Evolutionary conservation across 2,113 vertebrate genomes (phyloP).

Genomic region (Mesocricetus auratus): DNA sequence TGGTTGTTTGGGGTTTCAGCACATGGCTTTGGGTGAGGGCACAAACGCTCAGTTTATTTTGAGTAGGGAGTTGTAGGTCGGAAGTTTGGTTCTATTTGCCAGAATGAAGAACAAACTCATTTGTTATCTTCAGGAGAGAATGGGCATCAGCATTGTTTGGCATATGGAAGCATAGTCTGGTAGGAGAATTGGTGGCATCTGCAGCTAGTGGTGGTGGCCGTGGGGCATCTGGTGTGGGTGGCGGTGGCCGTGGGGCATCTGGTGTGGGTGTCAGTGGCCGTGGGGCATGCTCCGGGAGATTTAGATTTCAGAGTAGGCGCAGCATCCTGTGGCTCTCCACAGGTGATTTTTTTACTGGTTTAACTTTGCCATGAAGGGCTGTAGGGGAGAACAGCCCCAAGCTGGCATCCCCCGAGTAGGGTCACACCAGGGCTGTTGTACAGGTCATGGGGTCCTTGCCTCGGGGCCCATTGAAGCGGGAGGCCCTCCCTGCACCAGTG

Average conservation of each 20-base stretch:
- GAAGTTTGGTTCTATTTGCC: neutral
- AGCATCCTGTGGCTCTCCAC: fast-evolving
- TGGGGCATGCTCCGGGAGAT: neutral
- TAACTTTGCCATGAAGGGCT: neutral
- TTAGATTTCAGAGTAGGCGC: neutral
- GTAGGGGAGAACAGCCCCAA: neutral
- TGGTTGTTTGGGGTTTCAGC: neutral
- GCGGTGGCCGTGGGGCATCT: too few species aligned
- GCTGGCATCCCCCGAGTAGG: neutral
- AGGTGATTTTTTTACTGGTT: neutral
- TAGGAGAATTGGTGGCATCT: neutral
- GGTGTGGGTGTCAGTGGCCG: too few species aligned
- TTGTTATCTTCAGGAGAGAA: neutral
- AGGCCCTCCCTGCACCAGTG: neutral
- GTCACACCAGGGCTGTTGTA: fast-evolving
- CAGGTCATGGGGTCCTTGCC: fast-evolving
- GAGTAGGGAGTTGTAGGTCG: neutral
- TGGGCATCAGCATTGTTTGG: fast-evolving
- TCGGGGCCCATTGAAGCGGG: neutral
- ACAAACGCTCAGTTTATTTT: neutral
- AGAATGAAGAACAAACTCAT: neutral
- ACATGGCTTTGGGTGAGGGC: neutral
- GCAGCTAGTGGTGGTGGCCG: neutral
- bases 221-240: neutral
- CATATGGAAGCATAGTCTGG: neutral